Evolutionary conservation across 1,140 invertebrate species (phyloP).

Genomic region (Caerostris darwini): DNA sequence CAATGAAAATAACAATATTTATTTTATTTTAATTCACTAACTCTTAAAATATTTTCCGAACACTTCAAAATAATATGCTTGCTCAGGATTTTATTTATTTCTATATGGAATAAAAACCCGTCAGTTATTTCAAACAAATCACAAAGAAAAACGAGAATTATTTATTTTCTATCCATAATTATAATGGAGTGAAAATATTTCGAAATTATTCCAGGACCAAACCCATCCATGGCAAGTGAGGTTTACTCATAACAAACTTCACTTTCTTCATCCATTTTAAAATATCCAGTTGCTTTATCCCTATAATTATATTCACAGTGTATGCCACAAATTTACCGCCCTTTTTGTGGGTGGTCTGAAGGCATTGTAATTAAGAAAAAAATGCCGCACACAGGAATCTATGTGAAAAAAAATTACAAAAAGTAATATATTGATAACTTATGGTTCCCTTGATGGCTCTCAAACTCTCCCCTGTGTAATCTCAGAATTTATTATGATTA

Average conservation of each 20-base stretch:
- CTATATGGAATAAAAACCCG: too few relatives aligned
- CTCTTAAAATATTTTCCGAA: too few relatives aligned
- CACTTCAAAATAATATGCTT: too few relatives aligned
- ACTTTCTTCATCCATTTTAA: conserved; percentile 23
- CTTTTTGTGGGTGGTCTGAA: background rate
- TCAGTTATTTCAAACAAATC: too few relatives aligned
- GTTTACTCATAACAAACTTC: background rate
- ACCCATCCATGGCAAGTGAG: background rate
- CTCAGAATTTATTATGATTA: background rate
- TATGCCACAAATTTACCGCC: background rate
- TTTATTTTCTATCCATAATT: conserved; percentile 7
- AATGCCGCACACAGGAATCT: background rate
- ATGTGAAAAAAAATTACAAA: background rate
- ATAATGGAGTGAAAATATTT: conserved; percentile 1
- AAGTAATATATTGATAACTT: background rate
- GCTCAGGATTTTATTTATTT: too few relatives aligned
- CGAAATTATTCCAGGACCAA: background rate
- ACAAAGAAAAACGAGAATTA: background rate
- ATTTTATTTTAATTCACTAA: too few relatives aligned
- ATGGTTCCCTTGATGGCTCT: background rate
- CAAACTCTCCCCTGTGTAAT: background rate
- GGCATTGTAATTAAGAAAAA: background rate
- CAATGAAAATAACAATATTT: too few relatives aligned
- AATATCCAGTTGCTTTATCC: background rate
- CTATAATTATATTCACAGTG: background rate